Evolutionary conservation across 2,888 invertebrate species (phyloP).

Genomic region (Taphrorychus bicolor): DNA sequence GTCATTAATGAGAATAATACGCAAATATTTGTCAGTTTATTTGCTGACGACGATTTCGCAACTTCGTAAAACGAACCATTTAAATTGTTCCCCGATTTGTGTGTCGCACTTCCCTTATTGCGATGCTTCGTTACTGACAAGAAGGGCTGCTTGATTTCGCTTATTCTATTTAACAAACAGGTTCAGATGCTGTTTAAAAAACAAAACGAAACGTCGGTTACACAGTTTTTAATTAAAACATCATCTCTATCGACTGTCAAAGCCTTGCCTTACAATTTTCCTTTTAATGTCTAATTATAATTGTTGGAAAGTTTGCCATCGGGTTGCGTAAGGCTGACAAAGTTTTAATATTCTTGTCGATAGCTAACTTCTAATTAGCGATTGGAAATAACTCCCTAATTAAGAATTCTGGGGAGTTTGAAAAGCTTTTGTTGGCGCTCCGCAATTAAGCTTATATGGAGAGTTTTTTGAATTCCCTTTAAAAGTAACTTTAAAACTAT

Average conservation of each 20-base stretch:
- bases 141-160: no score
- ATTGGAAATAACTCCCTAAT: background rate
- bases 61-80: background rate
- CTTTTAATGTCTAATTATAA: background rate
- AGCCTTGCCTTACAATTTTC: background rate
- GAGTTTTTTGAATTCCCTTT: no score
- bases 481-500: no score
- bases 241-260: background rate
- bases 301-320: background rate
- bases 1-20: conserved; percentile 25
- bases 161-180: no score
- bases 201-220: background rate
- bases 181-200: no score
- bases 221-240: background rate
- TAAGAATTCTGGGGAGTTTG: background rate
- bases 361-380: background rate
- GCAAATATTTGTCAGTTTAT: conserved; percentile 27
- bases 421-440: no score
- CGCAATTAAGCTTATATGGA: no score
- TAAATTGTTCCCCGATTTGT: background rate
- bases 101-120: background rate
- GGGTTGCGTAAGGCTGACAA: background rate
- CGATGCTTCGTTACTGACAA: no score
- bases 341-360: conserved; percentile 1
- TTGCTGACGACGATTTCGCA: conserved; percentile 13